Conservation (phyloP, 64 coral and sea anemone genomes). For the Cladopsammia gracilis region DNA sequence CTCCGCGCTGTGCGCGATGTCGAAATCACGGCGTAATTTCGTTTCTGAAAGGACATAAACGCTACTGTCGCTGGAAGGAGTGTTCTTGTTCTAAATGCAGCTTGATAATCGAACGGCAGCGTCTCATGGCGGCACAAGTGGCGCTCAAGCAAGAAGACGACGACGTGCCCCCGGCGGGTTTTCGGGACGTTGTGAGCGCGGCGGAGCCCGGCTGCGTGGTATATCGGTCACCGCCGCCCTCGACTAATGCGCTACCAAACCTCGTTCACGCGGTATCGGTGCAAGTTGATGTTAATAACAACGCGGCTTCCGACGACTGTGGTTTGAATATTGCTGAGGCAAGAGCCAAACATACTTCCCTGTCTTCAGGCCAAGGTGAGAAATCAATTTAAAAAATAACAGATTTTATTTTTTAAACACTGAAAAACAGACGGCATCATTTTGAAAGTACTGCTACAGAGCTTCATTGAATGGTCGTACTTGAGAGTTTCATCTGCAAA, state of each 20-base stretch:
- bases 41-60: constrained; percentile 96
- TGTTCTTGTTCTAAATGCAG: constrained; percentile 94
- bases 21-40: constrained; percentile 90
- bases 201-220: constrained; percentile 34
- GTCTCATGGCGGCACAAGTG: constrained; percentile 96
- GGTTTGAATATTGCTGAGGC: neutral
- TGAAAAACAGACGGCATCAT: neutral
- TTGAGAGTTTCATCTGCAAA: neutral
- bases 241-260: neutral
- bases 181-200: constrained; percentile 4
- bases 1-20: constrained; percentile 93
- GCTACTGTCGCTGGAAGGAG: constrained; percentile 95
- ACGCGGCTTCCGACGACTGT: neutral
- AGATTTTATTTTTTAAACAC: neutral
- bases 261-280: neutral
- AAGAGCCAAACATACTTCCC: neutral
- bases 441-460: neutral
- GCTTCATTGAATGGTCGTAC: neutral
- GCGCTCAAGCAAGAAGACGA: constrained; percentile 93
- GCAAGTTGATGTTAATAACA: constrained; percentile 37
- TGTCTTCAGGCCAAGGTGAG: neutral
- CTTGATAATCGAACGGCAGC: constrained; percentile 96
- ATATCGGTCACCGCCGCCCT: neutral
- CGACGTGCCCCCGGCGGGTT: constrained; percentile 26
- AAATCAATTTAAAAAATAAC: neutral